Evolutionary conservation across 2,797 vertebrate genomes (phyloP), one percentile per base, ranked within the genome.

Genomic region (Epinephelus malabaricus): DNA sequence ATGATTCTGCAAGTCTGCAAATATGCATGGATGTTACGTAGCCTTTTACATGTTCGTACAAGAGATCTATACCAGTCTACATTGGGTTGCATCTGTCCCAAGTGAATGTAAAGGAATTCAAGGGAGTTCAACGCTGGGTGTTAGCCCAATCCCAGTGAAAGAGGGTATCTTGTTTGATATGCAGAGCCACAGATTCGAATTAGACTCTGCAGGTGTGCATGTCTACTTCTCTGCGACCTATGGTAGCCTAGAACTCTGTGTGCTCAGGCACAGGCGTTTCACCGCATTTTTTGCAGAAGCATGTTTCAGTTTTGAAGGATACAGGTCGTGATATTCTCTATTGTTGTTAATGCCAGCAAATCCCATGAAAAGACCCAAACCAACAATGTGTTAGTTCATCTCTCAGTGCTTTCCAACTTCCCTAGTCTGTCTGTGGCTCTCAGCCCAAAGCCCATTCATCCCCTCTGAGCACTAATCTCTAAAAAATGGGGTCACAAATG

Each of bases 1-100:
- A 76, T 73, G 76, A 60, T 81, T 90, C 79, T 70, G 71, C 77
- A 85, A 80, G 46, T 49, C 5, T 69, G 18, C 66, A 61, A 56
- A 71, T 6, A 23, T 45, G 50, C 6, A 38, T 3, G 5, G 10
- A 43, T 25, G 43, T 13, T 4, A 1, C 6, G 3, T 11, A 51
- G 8, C 55, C 19, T 3, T 50, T 12, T 4, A 40, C 3, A 46
- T 51, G 21, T 40, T 4, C 34, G 17, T 34, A 12, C 5, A 47
- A 23, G 12, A 56, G 23, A 68, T 23, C 11, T 43, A 3, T 43
- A 43, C 3, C 2, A 47, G 34, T 45, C 18, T 27, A 12, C 1
- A 19, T 21, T 9, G 18, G 10, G 9, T 15, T 72, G 5, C 3
- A n/a, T 49, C 19, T 38, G 0, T 21, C 3, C 53, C 9, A 49